Conservation (phyloP, 2,888 invertebrate genomes). For the Eupsilia transversa region DNA sequence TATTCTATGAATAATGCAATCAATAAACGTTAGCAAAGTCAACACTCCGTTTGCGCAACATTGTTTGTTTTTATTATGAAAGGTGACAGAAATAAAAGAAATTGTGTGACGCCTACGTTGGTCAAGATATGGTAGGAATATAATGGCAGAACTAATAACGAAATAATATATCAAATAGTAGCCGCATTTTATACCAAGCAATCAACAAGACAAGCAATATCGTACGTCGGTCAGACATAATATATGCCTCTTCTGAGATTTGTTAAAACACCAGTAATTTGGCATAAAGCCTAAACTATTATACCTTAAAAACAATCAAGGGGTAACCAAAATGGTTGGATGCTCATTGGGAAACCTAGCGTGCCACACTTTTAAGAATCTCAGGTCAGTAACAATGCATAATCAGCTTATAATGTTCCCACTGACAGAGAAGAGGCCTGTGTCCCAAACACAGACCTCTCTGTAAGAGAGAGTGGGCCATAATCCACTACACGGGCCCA, state of each 20-base stretch:
- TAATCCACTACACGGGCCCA: too few species aligned
- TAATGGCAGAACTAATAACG: slow-evolving; percentile 23
- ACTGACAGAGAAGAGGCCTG: too few species aligned
- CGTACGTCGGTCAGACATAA: background rate
- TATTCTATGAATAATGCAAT: slow-evolving; percentile 50
- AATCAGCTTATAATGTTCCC: too few species aligned
- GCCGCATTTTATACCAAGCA: background rate
- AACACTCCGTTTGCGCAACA: slow-evolving; percentile 4
- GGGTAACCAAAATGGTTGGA: background rate
- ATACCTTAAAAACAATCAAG: too few species aligned
- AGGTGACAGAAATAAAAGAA: slow-evolving; percentile 5
- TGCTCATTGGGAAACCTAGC: background rate
- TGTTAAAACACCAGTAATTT: background rate
- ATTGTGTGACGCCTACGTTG: slow-evolving; percentile 10
- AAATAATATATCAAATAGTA: background rate
- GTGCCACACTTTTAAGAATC: background rate
- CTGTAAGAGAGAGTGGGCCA: too few species aligned
- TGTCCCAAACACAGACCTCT: too few species aligned
- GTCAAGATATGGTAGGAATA: background rate
- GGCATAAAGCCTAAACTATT: background rate
- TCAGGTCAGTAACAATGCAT: too few species aligned
- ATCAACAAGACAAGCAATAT: background rate
- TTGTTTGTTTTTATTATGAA: slow-evolving; percentile 37
- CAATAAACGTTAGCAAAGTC: slow-evolving; percentile 39
- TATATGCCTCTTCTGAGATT: background rate